Base-by-base conservation (phyloP, 1,140 invertebrate genomes). In the Anastrepha obliqua region DNA sequence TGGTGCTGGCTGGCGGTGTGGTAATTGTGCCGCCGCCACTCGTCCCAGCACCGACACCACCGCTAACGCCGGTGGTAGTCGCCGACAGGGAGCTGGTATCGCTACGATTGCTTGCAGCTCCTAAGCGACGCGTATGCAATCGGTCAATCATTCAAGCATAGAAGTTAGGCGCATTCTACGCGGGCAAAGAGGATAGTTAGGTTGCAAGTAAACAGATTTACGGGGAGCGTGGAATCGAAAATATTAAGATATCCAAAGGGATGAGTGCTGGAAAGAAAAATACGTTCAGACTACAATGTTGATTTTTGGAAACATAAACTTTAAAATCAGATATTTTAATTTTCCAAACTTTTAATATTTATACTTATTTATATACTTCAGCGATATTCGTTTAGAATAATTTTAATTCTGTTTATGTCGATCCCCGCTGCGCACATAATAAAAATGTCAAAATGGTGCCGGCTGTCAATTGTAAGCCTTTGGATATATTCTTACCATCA, bases 121-220 rank as follows among this genome's bases (percentile, higher is more conserved):
- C 91, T 89, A 92, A 91, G 89, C 91, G 91, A 90, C 91, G 91
- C 65, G 91, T 92, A 87, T 92, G 90, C 89, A 92, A 91, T 87
- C 90, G 91, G 90, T 92, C 91, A 92, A 91, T 91, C 91, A 92
- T 92, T 92, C 90, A 92, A 78, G 58, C 42, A 62, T 59, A 17
- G 17, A 86, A n/a, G 2, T 47, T 78, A 13, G 44, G n/a, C 74
- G n/a, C 74, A 81, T 81, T 51, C n/a, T 81, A 81, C 20, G 47
- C 47, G 74, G n/a, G 13, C 17, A n/a, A 55, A 39, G 29, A 39
- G 29, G 5, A 67, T 5, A 39, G 7, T 67, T 29, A 81, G n/a
- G 7, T 55, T 13, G 47, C 47, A 8, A 67, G 0, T 29, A 67
- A 67, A 39, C 3, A 3, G 51, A 67, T 20, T 11, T 67, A 8